Evolutionary conservation across 2,888 invertebrate species (phyloP).

Genomic region (Argyra leucocephala): DNA sequence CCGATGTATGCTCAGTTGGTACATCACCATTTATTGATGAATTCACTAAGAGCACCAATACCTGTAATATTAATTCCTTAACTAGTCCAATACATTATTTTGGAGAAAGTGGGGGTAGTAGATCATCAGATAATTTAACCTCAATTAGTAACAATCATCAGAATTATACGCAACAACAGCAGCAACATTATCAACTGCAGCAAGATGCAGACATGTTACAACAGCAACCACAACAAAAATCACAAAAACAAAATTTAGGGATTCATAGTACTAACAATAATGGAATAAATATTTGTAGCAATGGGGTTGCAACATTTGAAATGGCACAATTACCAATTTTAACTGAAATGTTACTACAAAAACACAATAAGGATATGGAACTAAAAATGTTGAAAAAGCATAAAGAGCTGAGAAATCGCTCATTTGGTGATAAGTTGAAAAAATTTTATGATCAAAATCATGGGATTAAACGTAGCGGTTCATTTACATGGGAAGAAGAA

Average conservation of each 20-base stretch:
- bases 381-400: constrained; percentile 64
- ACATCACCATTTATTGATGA: constrained; percentile 23
- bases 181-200: too few species aligned
- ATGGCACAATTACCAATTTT: constrained; percentile 43
- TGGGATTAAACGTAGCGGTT: constrained; percentile 54
- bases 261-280: neutral
- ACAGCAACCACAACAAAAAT: neutral
- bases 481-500: constrained; percentile 53
- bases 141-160: constrained; percentile 42
- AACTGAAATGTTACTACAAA: constrained; percentile 53
- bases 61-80: constrained; percentile 26
- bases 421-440: constrained; percentile 40
- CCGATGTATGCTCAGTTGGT: constrained; percentile 44
- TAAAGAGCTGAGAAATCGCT: constrained; percentile 50
- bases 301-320: neutral
- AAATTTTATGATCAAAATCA: constrained; percentile 41
- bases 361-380: constrained; percentile 77
- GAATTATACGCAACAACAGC: too few species aligned
- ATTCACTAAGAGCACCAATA: neutral
- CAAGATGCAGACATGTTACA: too few species aligned
- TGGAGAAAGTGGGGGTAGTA: constrained; percentile 51
- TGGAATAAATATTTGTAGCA: neutral
- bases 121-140: constrained; percentile 52
- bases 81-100: constrained; percentile 37
- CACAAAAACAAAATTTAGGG: neutral